Evolutionary conservation across 53 echinoderm and acorn worm species (phyloP).

Genomic region (Patiria pectinifera): DNA sequence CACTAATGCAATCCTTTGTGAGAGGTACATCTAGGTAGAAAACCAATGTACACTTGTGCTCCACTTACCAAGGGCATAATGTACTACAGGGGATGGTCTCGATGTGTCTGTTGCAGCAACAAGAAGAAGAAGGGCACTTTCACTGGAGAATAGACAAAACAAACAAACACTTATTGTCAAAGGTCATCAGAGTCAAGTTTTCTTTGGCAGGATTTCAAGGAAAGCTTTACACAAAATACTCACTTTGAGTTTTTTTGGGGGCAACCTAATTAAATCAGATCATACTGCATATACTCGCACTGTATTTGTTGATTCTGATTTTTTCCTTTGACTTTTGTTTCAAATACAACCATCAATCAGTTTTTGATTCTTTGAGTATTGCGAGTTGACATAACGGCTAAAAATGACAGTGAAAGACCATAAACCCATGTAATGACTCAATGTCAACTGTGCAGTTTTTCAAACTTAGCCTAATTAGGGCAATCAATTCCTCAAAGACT

Average conservation of each 20-base stretch:
- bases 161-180: background rate
- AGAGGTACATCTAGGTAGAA: background rate
- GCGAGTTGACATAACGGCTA: too few relatives aligned
- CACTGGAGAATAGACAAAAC: conserved; percentile 3
- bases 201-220: background rate
- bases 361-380: too few relatives aligned
- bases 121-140: conserved; percentile 58
- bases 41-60: background rate
- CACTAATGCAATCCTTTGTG: background rate
- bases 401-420: too few relatives aligned
- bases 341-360: too few relatives aligned
- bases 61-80: conserved; percentile 88
- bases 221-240: background rate
- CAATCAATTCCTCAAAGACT: too few relatives aligned
- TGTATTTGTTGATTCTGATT: too few relatives aligned
- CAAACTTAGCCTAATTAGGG: too few relatives aligned
- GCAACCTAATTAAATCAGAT: background rate
- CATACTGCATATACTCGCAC: too few relatives aligned
- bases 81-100: conserved; percentile 60
- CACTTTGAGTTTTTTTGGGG: background rate
- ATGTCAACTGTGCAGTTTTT: too few relatives aligned
- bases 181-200: too few relatives aligned
- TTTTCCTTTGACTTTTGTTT: too few relatives aligned
- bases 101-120: conserved; percentile 79
- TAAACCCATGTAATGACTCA: too few relatives aligned